Evolutionary conservation across 2,797 vertebrate species (phyloP).

Genomic region (Rhinophrynus dorsalis): DNA sequence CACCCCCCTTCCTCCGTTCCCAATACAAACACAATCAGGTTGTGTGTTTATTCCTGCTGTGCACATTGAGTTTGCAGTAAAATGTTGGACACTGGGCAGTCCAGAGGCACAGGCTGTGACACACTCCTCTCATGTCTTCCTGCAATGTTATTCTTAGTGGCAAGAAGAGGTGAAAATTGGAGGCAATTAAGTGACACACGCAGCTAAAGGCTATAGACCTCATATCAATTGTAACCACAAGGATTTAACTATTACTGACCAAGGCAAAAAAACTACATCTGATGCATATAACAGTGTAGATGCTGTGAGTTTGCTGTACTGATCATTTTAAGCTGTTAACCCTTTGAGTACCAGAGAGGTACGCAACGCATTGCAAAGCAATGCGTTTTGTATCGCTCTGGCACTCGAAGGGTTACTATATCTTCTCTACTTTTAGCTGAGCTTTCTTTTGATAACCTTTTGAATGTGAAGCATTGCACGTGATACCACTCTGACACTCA

Average conservation of each 20-base stretch:
- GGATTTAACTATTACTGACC: slow-evolving; percentile 2
- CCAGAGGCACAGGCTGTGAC: slow-evolving; percentile 17
- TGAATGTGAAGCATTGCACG: too few relatives aligned
- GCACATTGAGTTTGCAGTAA: slow-evolving; percentile 10
- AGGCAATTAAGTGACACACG: slow-evolving; percentile 43
- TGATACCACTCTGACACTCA: too few relatives aligned
- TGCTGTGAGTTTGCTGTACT: too few relatives aligned
- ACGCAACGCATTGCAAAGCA: too few relatives aligned
- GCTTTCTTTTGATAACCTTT: too few relatives aligned
- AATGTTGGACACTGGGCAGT: slow-evolving; percentile 7
- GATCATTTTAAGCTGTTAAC: too few relatives aligned
- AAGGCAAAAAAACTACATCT: neutral
- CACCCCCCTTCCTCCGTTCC: neutral
- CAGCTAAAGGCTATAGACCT: slow-evolving; percentile 33
- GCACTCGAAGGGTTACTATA: too few relatives aligned
- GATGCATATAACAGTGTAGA: neutral
- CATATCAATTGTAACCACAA: slow-evolving; percentile 45
- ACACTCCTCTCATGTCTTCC: neutral
- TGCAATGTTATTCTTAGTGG: slow-evolving; percentile 28
- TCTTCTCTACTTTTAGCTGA: too few relatives aligned
- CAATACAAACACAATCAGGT: slow-evolving; percentile 11
- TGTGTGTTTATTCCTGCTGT: slow-evolving; percentile 35
- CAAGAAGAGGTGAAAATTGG: slow-evolving; percentile 40
- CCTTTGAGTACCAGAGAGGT: too few relatives aligned
- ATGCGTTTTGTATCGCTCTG: too few relatives aligned